Percentiles rank a stretch among this genome's conserved stretches.
Evolutionary conservation across 1,140 invertebrate genomes (phyloP).

Genomic region (Pristionchus pacificus): DNA sequence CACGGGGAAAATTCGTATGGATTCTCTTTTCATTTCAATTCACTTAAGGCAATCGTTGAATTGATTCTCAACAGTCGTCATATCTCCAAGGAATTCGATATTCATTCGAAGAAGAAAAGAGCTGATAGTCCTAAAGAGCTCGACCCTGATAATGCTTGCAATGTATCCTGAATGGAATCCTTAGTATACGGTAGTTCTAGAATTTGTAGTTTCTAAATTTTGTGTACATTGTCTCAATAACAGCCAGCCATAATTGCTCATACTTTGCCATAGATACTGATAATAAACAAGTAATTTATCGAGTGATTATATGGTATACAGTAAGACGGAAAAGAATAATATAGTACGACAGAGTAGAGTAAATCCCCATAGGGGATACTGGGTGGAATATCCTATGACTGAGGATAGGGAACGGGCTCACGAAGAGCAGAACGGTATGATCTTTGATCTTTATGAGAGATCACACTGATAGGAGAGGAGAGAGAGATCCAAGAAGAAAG

Average conservation of each 20-base stretch:
- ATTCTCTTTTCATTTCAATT: background rate
- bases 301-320: too few species aligned
- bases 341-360: background rate
- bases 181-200: too few species aligned
- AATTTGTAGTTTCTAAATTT: too few species aligned
- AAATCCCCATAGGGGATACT: slow-evolving; percentile 1
- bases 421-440: too few species aligned
- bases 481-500: too few species aligned
- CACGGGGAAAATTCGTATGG: slow-evolving; percentile 1
- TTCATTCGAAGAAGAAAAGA: slow-evolving; percentile 12
- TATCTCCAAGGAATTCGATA: slow-evolving; percentile 23
- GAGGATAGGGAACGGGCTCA: background rate
- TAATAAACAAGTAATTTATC: too few species aligned
- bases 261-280: too few species aligned
- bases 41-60: slow-evolving; percentile 23
- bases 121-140: background rate
- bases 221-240: too few species aligned
- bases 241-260: too few species aligned
- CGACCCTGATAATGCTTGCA: too few species aligned
- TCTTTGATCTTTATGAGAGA: too few species aligned
- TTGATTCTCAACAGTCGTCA: slow-evolving; percentile 24
- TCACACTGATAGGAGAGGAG: background rate
- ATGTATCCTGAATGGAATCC: too few species aligned
- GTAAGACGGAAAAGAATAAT: background rate
- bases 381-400: background rate